Base-by-base conservation (phyloP, 1,140 invertebrate species). In the Laupala kohalensis region DNA sequence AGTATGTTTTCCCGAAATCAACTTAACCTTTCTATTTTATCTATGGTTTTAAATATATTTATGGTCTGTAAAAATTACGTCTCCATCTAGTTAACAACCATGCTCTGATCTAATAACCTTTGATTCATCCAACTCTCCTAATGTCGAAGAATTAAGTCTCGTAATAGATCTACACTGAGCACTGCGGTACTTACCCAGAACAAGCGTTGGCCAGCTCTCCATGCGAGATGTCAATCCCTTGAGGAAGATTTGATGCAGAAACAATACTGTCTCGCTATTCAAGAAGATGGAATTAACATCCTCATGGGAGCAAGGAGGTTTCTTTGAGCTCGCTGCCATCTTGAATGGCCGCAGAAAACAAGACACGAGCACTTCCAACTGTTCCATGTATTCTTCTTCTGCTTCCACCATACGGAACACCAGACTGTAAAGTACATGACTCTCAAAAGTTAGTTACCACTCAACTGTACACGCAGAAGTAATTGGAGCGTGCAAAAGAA, bases 251-350 rank as follows among this genome's bases (percentile, higher is more conserved):
- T 97, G 94, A 83, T 97, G 94, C 2, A 97, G 85, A 81, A 97
- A 97, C 74, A 97, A 83, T 65, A 97, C 88, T 0, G 94, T 96
- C 81, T 97, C 95, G 77, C 92, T 93, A 82, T 97, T 97, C 29
- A 97, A 83, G 82, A 96, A 97, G 75, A 97, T 96, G 30, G 94
- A 96, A 81, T 95, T 96, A 69, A 97, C 92, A 77, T 97, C 95
- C 80, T 97, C 95, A 78, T 97, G 95, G 3, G 90, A 90, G 78
- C 94, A 95, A 0, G 94, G 93, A 5, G 95, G 94, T 79, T 93
- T 95, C 80, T 96, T 96, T 2, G 92, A 94, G 76, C 92, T 93
- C 25, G 94, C 94, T 6, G 93, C 93, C 94, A 97, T 97, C 82
- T 94, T 92, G 77, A 96, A 92, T 5, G 95, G 94, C 66, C 94